Base-by-base conservation (phyloP, 1,140 invertebrate species). In the Polyergus mexicanus region DNA sequence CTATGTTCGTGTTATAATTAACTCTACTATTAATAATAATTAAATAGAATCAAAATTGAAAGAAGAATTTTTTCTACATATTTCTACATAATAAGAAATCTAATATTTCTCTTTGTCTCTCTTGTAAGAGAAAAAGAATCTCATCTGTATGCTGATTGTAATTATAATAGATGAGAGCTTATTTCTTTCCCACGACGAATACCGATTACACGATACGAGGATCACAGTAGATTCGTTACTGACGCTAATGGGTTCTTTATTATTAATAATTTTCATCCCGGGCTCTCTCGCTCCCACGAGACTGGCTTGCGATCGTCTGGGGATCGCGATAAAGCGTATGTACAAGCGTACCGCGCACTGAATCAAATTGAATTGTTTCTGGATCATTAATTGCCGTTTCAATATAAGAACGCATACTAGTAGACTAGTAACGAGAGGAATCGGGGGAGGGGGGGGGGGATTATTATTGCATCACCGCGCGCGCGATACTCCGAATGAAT, bases 301-400 rank as follows among this genome's bases (percentile, higher is more conserved):
- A 1, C 47, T 16, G 47, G 4, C 4, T 51, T 51, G 44, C 54
- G 51, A 66, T 38, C 28, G 72, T 81, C 76, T 41, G 60, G 60
- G 38, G 69, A 62, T 41, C 54, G 47, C 19, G 84, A 78, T 86
- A 65, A 19, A 22, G 32, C 32, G 32, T 32, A 41, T 5, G 11
- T 51, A 22, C 63, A 68, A 58, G 22, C 81, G 32, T 78, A 38
- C 32, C 28, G 56, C 32, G 72, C 83, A 69, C 41, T 65, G 72
- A 78, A 85, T 62, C 56, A 32, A 28, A 88, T 88, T 71, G 58
- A 85, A 84, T 77, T 58, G 65, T 88, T 84, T 66, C 72, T 77
- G 85, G 54, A 83, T 71, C 65, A 76, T 84, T 77, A 54, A 88
- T 84, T 60, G 22, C 47, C 41, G 44, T 13, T 63, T 86, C 47